Percentiles rank a stretch among this genome's conserved stretches.
Evolutionary conservation across 1,140 invertebrate species (phyloP).

Genomic region (Ericerus pela): DNA sequence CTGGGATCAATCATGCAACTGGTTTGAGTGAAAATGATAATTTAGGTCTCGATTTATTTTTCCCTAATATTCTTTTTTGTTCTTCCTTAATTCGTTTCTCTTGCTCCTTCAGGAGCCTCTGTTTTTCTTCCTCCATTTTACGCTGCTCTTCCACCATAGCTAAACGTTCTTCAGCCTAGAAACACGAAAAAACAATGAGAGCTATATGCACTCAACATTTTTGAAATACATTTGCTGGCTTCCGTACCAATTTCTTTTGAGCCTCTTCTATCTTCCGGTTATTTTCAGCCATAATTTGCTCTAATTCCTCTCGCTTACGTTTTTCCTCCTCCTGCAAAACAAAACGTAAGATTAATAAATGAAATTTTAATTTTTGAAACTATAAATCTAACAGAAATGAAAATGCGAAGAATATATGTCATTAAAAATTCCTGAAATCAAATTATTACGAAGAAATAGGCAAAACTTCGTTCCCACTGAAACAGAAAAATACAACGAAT

Average conservation of each 20-base stretch:
- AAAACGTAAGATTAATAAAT: conserved; percentile 21
- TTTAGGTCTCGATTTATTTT: conserved; percentile 91
- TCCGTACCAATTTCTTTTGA: conserved; percentile 80
- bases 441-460: too few relatives aligned
- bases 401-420: too few relatives aligned
- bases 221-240: not conserved
- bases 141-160: conserved; percentile 93
- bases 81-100: conserved; percentile 83
- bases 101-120: conserved; percentile 80
- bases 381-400: too few relatives aligned
- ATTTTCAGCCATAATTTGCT: conserved; percentile 93
- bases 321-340: conserved; percentile 81
- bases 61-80: conserved; percentile 91
- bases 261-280: conserved; percentile 94
- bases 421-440: too few relatives aligned
- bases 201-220: too few relatives aligned
- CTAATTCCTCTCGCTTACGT: conserved; percentile 83
- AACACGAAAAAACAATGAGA: too few relatives aligned
- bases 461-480: too few relatives aligned
- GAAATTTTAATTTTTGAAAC: too few relatives aligned
- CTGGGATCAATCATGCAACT: conserved; percentile 14
- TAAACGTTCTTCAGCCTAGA: conserved; percentile 84
- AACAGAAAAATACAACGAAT: too few relatives aligned
- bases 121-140: conserved; percentile 86
- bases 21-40: conserved; percentile 81